Base-by-base conservation (phyloP, 2,113 vertebrate species). In the Phoenicopterus ruber region DNA sequence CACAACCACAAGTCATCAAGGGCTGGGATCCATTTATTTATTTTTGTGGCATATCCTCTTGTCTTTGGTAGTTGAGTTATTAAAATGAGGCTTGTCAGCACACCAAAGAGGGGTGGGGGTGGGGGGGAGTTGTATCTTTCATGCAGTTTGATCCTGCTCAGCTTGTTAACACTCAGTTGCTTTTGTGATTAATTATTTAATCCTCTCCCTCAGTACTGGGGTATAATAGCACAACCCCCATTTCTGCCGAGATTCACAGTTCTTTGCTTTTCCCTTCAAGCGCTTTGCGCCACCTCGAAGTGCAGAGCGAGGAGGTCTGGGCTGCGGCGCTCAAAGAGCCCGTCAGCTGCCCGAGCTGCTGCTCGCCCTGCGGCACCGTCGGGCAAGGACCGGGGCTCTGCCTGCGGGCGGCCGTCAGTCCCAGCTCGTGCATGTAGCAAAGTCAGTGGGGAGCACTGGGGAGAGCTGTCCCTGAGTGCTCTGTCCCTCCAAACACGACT, bases 101-200 rank as follows among this genome's bases (percentile, higher is more conserved):
- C 57, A 58, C 73, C 5, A 6, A 79, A 76, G 81, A 84, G 69
- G 67, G 57, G 15, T 55, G 61, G n/a, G 49, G 20, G n/a, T 50
- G 58, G n/a, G 55, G 21, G 52, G 19, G n/a, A 74, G 88, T 77
- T 61, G 88, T 94, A 97, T 97, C 90, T 98, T 96, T 93, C 95
- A 97, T 97, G 93, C 93, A 0, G 97, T 97, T 97, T 98, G 97
- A 97, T 97, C 96, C 89, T 80, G 63, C 93, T 88, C 17, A 0
- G 77, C 93, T 97, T 93, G 94, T 97, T 97, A 97, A 96, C 96
- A 90, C 73, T 97, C 93, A 10, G 49, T 96, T 97, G 94, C 96
- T 97, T 95, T 96, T 97, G 96, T 96, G 96, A 97, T 98, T 96
- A 97, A 98, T 98, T 97, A 98, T 97, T 98, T 97, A 98, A 86